A percentile compares a stretch with the other conserved stretches of the same genome.
These are phyloP conservation scores for Crossoptilon crossoptilon DNA, from an alignment of 2,797 vertebrate genomes.

Conservation along the genomic window DNA sequence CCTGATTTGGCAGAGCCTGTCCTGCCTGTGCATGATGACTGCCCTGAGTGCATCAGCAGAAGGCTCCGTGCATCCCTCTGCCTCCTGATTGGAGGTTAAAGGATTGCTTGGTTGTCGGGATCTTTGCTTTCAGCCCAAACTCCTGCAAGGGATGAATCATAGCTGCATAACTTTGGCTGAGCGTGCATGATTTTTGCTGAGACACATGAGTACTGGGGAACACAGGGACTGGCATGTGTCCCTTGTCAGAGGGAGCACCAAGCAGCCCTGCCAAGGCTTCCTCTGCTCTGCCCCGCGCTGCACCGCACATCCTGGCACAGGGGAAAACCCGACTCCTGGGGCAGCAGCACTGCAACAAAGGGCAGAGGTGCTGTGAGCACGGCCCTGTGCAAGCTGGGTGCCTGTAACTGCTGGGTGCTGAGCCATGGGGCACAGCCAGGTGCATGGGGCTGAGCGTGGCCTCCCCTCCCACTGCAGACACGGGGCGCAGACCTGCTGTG, in stretches of 20 bases:
- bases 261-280: neutral
- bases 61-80: neutral
- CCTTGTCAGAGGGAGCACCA: neutral
- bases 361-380: neutral
- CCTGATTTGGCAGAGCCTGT: neutral
- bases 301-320: too few relatives aligned
- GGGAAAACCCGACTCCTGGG: neutral
- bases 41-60: neutral
- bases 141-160: conserved; percentile 4
- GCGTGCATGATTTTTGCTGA: neutral
- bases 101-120: neutral
- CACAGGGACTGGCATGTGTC: neutral
- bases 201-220: neutral
- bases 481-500: neutral
- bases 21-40: fast-evolving
- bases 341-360: neutral
- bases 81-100: neutral
- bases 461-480: neutral
- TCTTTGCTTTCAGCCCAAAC: neutral
- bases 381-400: neutral
- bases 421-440: too few relatives aligned
- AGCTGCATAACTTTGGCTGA: neutral
- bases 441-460: fast-evolving
- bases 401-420: neutral
- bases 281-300: neutral